A percentile compares a stretch with the other conserved stretches of the same genome.
phyloP scores from a whole-genome alignment of 1,140 invertebrate genomes.

The Halictus rubicundus region DNA sequence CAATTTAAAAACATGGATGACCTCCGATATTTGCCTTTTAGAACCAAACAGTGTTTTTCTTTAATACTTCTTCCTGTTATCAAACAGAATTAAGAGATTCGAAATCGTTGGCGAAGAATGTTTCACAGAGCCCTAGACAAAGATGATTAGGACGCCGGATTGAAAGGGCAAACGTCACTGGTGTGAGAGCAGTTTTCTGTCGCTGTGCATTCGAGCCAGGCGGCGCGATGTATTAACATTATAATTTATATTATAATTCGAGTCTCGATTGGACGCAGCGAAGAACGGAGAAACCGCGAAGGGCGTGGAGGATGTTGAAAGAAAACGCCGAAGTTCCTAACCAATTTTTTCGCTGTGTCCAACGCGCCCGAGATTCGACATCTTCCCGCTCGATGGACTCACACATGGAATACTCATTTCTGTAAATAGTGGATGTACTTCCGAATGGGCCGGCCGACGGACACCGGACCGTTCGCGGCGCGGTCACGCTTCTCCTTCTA shows the following conservation, averaged over 20 bases:
- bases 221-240: background rate
- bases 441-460: constrained; percentile 34
- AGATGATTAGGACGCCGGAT: too few species aligned
- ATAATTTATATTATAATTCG: background rate
- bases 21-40: too few species aligned
- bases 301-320: background rate
- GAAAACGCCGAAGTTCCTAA: constrained; percentile 53
- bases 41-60: too few species aligned
- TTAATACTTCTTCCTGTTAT: too few species aligned
- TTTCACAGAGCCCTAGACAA: too few species aligned
- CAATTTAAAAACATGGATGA: too few species aligned
- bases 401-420: constrained; percentile 26
- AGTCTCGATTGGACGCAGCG: background rate
- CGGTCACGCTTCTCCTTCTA: constrained; percentile 40
- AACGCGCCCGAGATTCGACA: background rate
- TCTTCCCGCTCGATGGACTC: background rate
- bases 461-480: constrained; percentile 7
- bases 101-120: too few species aligned
- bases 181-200: too few species aligned
- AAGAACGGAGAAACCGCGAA: background rate
- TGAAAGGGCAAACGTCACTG: too few species aligned
- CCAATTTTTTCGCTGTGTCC: constrained; percentile 6
- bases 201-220: background rate
- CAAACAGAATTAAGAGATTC: too few species aligned
- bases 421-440: constrained; percentile 56